These are phyloP conservation scores for Fulmarus glacialis DNA, from an alignment of 2,113 vertebrate genomes.

Conservation along the genomic window DNA sequence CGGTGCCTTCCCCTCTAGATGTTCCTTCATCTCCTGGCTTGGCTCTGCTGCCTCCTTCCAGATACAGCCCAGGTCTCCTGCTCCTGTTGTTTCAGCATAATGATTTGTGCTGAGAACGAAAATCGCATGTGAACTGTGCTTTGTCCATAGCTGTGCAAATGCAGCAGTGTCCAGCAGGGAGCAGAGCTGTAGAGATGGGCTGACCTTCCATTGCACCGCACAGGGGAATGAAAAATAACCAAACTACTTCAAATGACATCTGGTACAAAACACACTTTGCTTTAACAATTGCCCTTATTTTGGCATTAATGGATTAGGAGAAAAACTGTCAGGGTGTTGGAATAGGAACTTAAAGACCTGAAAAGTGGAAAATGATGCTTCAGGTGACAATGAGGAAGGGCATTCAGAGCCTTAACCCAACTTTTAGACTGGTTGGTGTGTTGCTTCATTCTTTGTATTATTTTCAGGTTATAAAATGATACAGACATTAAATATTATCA, in stretches of 20 bases:
- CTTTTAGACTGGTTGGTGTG: neutral
- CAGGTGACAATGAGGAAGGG: neutral
- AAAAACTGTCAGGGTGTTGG: neutral
- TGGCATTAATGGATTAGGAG: neutral
- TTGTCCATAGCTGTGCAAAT: fast-evolving
- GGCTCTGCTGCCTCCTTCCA: neutral
- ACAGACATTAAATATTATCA: neutral
- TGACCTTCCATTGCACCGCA: neutral
- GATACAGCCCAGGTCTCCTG: neutral
- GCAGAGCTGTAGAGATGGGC: neutral
- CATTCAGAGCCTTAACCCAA: neutral
- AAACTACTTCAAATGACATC: fast-evolving
- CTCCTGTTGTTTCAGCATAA: neutral
- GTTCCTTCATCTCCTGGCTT: neutral
- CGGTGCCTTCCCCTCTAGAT: neutral
- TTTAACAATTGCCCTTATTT: neutral
- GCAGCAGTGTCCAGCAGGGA: neutral
- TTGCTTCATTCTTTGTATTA: neutral
- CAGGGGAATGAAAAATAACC: neutral
- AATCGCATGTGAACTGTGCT: neutral
- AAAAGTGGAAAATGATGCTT: neutral
- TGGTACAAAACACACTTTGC: neutral
- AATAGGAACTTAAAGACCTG: neutral
- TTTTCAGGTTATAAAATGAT: neutral
- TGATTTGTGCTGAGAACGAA: neutral